Conservation (phyloP, 2,113 vertebrate species). For the Peromyscus californicus region DNA sequence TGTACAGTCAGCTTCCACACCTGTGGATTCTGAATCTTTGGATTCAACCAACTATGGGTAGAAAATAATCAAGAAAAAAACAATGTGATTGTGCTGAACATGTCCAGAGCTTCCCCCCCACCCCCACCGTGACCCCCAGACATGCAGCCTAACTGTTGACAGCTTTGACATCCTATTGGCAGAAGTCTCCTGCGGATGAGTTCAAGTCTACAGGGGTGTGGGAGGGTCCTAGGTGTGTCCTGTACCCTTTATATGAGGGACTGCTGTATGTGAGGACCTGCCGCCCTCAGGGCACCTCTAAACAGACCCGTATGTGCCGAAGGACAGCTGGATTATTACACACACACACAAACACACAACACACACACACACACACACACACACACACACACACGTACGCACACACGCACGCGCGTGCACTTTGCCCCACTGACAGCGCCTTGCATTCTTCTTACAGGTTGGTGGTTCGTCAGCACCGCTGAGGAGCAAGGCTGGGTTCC, state of each 20-base stretch:
- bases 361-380: not conserved
- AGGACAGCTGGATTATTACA: fast-evolving
- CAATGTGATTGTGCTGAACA: not conserved
- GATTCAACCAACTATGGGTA: not conserved
- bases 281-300: not conserved
- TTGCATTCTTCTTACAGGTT: constrained; percentile 87
- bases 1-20: not conserved
- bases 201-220: not conserved
- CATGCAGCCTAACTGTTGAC: not conserved
- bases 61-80: not conserved
- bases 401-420: fast-evolving
- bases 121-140: not conserved
- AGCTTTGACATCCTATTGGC: not conserved
- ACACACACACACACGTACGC: no score
- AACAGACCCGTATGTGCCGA: not conserved
- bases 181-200: not conserved
- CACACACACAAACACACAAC: not conserved
- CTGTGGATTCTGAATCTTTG: not conserved
- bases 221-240: not conserved
- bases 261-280: not conserved
- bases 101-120: not conserved
- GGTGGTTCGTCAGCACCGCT: constrained; percentile 98
- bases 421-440: not conserved
- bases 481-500: constrained; percentile 99
- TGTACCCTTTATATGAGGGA: not conserved